A percentile compares a stretch with the other conserved stretches of the same genome.
Evolutionary conservation across 2,113 vertebrate species (phyloP).

Genomic region (Lethenteron reissneri): DNA sequence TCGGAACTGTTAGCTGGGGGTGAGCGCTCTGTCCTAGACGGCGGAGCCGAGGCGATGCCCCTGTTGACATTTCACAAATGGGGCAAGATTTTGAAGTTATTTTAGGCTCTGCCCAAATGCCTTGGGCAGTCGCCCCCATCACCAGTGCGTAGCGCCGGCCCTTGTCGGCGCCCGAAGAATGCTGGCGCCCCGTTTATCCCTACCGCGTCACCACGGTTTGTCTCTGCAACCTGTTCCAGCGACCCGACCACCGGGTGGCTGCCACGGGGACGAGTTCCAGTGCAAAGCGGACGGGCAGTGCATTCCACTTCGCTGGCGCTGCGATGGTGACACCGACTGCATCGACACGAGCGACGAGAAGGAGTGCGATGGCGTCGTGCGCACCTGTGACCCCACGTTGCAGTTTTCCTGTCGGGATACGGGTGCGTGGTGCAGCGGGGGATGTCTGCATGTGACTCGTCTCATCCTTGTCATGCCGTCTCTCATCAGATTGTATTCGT

Average conservation of each 20-base stretch:
- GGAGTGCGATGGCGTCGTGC: background rate
- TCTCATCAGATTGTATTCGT: no score
- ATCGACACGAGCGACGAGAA: conserved; percentile 2
- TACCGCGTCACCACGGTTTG: background rate
- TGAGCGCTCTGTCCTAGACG: no score
- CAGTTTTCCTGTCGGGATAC: background rate
- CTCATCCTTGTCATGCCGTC: no score
- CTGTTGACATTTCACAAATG: no score
- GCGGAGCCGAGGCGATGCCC: no score
- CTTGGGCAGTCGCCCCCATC: no score
- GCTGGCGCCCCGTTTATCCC: background rate
- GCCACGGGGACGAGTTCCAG: background rate
- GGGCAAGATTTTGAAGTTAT: no score
- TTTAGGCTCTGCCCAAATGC: no score
- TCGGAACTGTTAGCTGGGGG: no score
- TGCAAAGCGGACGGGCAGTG: background rate
- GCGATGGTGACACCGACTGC: conserved; percentile 3
- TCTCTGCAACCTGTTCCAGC: background rate
- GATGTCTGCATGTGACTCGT: no score
- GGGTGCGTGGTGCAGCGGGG: background rate
- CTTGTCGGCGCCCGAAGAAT: no score
- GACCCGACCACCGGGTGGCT: background rate
- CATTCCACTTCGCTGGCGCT: conserved; percentile 1
- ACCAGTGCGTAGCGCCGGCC: no score
- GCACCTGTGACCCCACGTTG: background rate